Percentiles rank a stretch among this genome's conserved stretches.
phyloP scores from a whole-genome alignment of 1,140 invertebrate genomes.

The Oppia nitens region DNA sequence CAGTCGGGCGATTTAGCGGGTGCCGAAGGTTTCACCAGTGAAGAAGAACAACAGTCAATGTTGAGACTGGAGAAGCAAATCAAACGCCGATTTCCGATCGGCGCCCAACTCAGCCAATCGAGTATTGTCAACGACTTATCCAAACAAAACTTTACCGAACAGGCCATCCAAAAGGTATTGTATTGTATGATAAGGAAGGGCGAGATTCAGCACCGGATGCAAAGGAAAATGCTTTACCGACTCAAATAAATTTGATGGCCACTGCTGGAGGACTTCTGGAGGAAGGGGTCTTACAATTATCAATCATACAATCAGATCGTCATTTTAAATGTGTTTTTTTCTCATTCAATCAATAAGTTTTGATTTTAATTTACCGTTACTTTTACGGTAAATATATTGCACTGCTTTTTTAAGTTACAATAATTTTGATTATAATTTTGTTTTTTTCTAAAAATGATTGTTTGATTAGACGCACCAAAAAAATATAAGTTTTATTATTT shows the following conservation, averaged over 20 bases:
- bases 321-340: too few relatives aligned
- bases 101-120: constrained; percentile 85
- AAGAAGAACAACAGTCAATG: constrained; percentile 80
- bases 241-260: constrained; percentile 41
- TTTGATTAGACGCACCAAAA: too few relatives aligned
- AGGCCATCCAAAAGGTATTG: constrained; percentile 71
- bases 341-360: too few relatives aligned
- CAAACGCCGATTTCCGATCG: constrained; percentile 84
- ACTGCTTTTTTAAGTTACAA: too few relatives aligned
- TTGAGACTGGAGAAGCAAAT: constrained; percentile 82
- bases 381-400: too few relatives aligned
- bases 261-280: too few relatives aligned
- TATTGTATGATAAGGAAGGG: constrained; percentile 82
- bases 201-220: constrained; percentile 84
- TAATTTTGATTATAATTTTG: too few relatives aligned
- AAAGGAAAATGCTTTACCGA: constrained; percentile 90
- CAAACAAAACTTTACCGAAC: constrained; percentile 71
- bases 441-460: too few relatives aligned
- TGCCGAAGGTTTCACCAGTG: constrained; percentile 88
- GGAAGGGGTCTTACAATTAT: too few relatives aligned
- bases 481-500: too few relatives aligned
- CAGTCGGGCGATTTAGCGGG: constrained; percentile 76
- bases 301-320: too few relatives aligned
- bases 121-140: constrained; percentile 86
- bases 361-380: too few relatives aligned